Percentiles rank a stretch among this genome's conserved stretches.
phyloP scores from a whole-genome alignment of 2,113 vertebrate genomes.

The Oncorhynchus nerka region DNA sequence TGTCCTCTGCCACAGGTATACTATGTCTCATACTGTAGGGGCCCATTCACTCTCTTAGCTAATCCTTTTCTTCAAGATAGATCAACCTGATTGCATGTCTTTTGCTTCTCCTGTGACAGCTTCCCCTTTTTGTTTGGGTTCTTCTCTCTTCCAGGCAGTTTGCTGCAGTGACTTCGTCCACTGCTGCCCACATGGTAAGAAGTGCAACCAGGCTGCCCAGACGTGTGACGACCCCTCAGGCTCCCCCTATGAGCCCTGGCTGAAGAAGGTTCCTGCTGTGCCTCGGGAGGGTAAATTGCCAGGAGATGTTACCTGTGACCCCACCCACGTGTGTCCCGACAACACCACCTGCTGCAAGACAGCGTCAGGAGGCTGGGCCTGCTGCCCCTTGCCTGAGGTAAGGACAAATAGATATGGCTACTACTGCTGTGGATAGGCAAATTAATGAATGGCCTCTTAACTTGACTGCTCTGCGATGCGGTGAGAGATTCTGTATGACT shows the following conservation, averaged over 20 bases:
- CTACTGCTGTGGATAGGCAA: not conserved
- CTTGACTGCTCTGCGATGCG: not conserved
- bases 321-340: conserved; percentile 53
- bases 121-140: not conserved
- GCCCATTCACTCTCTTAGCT: not conserved
- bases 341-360: conserved; percentile 72
- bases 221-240: conserved; percentile 6
- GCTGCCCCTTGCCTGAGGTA: conserved; percentile 55
- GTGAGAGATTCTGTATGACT: not conserved
- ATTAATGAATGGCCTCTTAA: not conserved
- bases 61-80: not conserved
- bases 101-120: not conserved
- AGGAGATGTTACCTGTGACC: conserved; percentile 48
- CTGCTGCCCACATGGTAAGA: conserved; percentile 60
- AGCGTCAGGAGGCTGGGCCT: conserved; percentile 48
- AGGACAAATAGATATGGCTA: not conserved
- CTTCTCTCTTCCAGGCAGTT: conserved; percentile 55
- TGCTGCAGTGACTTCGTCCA: conserved; percentile 63
- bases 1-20: conserved; percentile 62
- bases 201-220: conserved; percentile 5
- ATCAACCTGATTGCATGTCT: not conserved
- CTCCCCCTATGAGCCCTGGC: conserved; percentile 32
- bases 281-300: not conserved
- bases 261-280: conserved; percentile 54
- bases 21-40: not conserved